Conservation (phyloP, 2,113 vertebrate species). For the Strigops habroptila region DNA sequence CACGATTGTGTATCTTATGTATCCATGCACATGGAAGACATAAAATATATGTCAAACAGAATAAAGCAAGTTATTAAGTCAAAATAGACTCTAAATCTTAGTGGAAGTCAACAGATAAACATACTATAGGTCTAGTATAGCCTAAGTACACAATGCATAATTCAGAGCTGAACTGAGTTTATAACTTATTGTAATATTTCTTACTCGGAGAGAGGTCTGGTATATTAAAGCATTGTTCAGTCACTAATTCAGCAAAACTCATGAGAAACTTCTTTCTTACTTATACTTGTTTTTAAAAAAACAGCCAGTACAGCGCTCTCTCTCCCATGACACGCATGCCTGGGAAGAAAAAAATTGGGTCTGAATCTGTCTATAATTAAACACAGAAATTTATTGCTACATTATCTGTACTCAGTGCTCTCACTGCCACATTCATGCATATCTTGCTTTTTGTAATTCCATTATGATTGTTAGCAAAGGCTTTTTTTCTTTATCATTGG, state of each 20-base stretch:
- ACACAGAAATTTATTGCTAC: conserved; percentile 9
- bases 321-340: neutral
- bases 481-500: neutral
- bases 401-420: neutral
- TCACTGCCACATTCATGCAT: neutral
- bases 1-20: conserved; percentile 79
- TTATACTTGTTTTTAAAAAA: neutral
- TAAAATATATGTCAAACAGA: conserved; percentile 85
- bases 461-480: neutral
- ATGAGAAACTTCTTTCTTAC: conserved; percentile 42
- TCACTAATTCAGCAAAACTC: conserved; percentile 61
- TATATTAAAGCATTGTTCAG: conserved; percentile 64
- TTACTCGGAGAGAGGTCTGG: conserved; percentile 50
- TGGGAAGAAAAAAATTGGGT: neutral
- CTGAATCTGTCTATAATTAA: conserved; percentile 36
- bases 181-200: conserved; percentile 72
- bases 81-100: conserved; percentile 79
- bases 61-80: conserved; percentile 80
- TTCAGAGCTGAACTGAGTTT: conserved; percentile 75
- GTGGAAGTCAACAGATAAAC: conserved; percentile 85
- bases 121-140: conserved; percentile 72
- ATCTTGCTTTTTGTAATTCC: neutral
- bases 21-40: conserved; percentile 74
- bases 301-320: neutral
- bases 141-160: conserved; percentile 80